phyloP scores from a whole-genome alignment of 2,797 vertebrate species.

The Coilia nasus region DNA sequence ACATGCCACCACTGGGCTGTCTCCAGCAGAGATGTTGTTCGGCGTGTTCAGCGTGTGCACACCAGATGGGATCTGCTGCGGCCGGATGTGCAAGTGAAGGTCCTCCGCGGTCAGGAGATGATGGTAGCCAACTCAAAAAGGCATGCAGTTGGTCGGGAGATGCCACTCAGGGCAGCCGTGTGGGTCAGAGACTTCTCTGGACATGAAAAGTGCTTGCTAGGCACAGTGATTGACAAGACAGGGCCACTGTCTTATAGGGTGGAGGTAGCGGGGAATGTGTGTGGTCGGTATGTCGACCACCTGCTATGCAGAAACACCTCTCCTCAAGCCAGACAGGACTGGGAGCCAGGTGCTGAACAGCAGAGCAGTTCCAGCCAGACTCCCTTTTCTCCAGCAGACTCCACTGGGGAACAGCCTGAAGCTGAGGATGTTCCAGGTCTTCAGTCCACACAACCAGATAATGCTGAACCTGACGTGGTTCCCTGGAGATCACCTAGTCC shows the following conservation, averaged over 20 bases:
- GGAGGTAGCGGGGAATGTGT: slow-evolving; percentile 30
- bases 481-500: no score
- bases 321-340: not conserved
- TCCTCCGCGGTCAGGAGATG: slow-evolving; percentile 8
- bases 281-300: slow-evolving; percentile 21
- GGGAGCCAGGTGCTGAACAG: not conserved
- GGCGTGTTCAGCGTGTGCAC: not conserved
- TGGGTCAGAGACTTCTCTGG: not conserved
- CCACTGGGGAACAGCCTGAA: not conserved
- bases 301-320: not conserved
- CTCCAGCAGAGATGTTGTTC: slow-evolving; percentile 21
- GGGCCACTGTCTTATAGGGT: slow-evolving; percentile 28
- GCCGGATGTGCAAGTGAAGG: not conserved
- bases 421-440: no score
- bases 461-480: no score
- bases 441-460: no score
- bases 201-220: not conserved
- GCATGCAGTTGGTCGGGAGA: not conserved
- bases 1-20: slow-evolving; percentile 23
- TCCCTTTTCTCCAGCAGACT: not conserved
- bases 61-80: slow-evolving; percentile 23
- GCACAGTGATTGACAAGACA: not conserved
- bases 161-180: not conserved
- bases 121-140: no score
- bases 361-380: not conserved